Percentiles rank a stretch among this genome's conserved stretches.
Evolutionary conservation across 2,113 vertebrate genomes (phyloP).

Genomic region (Opisthocomus hoazin): DNA sequence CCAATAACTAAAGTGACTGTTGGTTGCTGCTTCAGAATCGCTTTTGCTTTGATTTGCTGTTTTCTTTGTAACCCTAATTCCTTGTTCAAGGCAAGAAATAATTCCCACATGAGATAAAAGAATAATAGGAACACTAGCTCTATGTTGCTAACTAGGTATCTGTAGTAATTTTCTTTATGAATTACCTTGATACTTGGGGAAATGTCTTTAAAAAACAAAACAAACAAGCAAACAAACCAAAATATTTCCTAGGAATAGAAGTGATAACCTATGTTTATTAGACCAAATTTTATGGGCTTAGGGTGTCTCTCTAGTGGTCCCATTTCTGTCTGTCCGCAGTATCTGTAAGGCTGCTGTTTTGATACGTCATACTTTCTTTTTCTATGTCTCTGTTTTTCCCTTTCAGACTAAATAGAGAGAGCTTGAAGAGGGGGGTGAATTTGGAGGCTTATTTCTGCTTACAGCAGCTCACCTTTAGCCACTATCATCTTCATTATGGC

Average conservation of each 20-base stretch:
- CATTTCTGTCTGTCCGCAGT: accelerated
- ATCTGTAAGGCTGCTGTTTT: not conserved
- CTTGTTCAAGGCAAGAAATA: not conserved
- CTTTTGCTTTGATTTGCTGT: not conserved
- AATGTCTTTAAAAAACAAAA: not conserved
- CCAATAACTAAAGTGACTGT: not conserved
- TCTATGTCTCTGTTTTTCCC: not conserved
- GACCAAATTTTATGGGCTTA: not conserved
- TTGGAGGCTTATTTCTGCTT: not conserved
- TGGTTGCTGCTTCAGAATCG: not conserved
- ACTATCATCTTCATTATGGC: not conserved
- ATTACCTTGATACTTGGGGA: not conserved
- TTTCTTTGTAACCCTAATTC: not conserved
- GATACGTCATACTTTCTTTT: not conserved
- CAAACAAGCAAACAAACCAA: not conserved
- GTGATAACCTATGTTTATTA: not conserved
- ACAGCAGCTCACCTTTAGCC: not conserved
- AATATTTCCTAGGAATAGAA: not conserved
- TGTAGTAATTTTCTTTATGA: not conserved
- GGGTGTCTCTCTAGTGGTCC: not conserved
- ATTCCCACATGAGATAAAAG: not conserved
- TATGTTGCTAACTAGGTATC: not conserved
- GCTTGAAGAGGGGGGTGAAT: not conserved
- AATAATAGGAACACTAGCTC: not conserved
- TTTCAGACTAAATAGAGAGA: not conserved